Percentiles rank a stretch among this genome's conserved stretches.
Conservation (phyloP, 2,888 invertebrate genomes). For the Tetanocera ferruginea region DNA sequence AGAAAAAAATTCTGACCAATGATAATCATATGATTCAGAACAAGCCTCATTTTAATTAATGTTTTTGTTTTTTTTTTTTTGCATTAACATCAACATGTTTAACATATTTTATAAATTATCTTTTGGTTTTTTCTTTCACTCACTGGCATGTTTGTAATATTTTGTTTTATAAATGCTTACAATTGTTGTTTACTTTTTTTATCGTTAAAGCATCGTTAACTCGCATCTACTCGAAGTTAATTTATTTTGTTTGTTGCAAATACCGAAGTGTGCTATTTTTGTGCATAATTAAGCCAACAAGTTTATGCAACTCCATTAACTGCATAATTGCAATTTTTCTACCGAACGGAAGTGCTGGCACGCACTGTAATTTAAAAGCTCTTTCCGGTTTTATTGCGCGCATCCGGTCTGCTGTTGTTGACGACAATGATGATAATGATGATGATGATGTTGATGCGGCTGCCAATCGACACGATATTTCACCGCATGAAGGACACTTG, state of each 20-base stretch:
- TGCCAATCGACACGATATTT: slow-evolving; percentile 24
- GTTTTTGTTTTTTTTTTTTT: too few species aligned
- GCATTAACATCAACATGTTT: too few species aligned
- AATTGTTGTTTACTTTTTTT: too few species aligned
- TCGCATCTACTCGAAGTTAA: background rate
- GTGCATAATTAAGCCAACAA: slow-evolving; percentile 31
- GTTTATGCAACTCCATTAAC: slow-evolving; percentile 34
- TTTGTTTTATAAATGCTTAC: background rate
- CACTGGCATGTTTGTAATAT: background rate
- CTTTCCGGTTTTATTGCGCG: slow-evolving; percentile 10
- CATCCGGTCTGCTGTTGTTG: background rate
- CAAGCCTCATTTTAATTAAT: too few species aligned
- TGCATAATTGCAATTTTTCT: slow-evolving; percentile 33
- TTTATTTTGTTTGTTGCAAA: slow-evolving; percentile 13
- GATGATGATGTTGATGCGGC: slow-evolving; percentile 17
- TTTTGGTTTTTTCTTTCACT: background rate
- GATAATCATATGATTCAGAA: too few species aligned
- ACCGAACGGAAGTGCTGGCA: slow-evolving; percentile 18
- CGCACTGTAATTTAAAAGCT: slow-evolving; percentile 19
- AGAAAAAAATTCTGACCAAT: too few species aligned
- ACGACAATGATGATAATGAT: too few species aligned
- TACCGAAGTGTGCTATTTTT: background rate
- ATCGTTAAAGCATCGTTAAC: too few species aligned
- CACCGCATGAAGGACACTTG: slow-evolving; percentile 33
- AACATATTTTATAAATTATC: background rate